Evolutionary conservation across 2,888 invertebrate genomes (phyloP), one percentile per base, ranked within the genome.

Genomic region (Conchocele bisecta): DNA sequence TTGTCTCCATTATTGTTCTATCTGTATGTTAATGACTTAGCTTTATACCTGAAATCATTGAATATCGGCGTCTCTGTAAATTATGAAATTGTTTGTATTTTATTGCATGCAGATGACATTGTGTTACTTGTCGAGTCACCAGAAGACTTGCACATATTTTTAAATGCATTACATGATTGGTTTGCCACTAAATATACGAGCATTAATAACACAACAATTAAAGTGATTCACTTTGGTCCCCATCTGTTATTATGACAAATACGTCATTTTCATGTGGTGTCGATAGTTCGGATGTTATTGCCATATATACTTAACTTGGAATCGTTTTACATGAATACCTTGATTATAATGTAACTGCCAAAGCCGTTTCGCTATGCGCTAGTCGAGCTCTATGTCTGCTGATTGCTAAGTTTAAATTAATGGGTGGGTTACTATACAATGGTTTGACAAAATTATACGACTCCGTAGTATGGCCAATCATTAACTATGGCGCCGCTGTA

Each of bases 191-290:
- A 54, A 48, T 24, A 20, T 17, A 28, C 59, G 35, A n/a, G 22
- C 20, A 39, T 75, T 17, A 70, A 60, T 51, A 37, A 5, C n/a
- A 42, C 13, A 9, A 71, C 65, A 60, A 50, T 51, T 28, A 50
- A 66, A n/a, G 48, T 66, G 41, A 41, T 64, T 2, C 57, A 69
- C 24, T 69, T 69, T 33, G 22, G 58, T 17, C 64, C 60, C 20
- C 13, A 24, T 48, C 50, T 22, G 13, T 37, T 7, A 2, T 3
- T 24, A 60, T 24, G 28, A 42, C 50, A 7, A 9, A 11, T 20
- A 50, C n/a, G 13, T 39, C 3, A 11, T 60, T 60, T 50, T 39
- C 20, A 13, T 60, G 60, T 50, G 70, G 70, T 20, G 24, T 33
- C 20, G 9, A n/a, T 11, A 33, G 6, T 2, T 17, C 63, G 22